Evolutionary conservation across 1,140 invertebrate genomes (phyloP).

Genomic region (Trachelipus rathkii): DNA sequence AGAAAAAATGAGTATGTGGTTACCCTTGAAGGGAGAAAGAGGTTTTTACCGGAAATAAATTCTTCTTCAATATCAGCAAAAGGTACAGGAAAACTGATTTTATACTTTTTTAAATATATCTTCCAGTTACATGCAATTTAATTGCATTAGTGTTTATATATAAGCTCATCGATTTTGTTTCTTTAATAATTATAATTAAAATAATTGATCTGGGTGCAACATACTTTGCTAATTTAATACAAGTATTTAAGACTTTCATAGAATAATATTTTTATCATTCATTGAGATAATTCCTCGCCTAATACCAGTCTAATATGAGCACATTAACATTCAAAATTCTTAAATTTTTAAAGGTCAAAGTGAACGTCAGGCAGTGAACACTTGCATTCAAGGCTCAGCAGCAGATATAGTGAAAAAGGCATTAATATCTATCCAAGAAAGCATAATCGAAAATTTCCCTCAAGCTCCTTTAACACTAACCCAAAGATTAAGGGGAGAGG

Average conservation of each 20-base stretch:
- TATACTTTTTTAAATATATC: too few relatives aligned
- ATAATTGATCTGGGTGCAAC: too few relatives aligned
- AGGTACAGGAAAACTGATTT: constrained; percentile 51
- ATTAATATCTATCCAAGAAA: constrained; percentile 71
- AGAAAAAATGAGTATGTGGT: constrained; percentile 70
- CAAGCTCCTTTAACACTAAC: constrained; percentile 31
- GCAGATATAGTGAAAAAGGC: constrained; percentile 90
- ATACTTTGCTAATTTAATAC: too few relatives aligned
- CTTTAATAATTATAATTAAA: too few relatives aligned
- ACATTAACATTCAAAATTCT: too few relatives aligned
- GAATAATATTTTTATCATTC: too few relatives aligned
- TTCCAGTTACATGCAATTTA: too few relatives aligned
- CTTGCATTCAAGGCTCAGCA: constrained; percentile 90
- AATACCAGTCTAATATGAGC: too few relatives aligned
- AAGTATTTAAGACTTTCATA: too few relatives aligned
- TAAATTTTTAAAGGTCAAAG: constrained; percentile 63
- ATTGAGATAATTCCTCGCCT: too few relatives aligned
- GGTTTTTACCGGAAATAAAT: constrained; percentile 74
- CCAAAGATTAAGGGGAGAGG: constrained; percentile 1
- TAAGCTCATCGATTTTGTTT: too few relatives aligned
- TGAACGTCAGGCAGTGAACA: constrained; percentile 93
- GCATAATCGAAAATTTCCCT: constrained; percentile 49
- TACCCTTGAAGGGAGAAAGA: constrained; percentile 72
- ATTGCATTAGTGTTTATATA: too few relatives aligned
- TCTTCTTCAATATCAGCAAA: constrained; percentile 58